Evolutionary conservation across 2,797 vertebrate species (phyloP).

Genomic region (Sternarchorhynchus goeldii): DNA sequence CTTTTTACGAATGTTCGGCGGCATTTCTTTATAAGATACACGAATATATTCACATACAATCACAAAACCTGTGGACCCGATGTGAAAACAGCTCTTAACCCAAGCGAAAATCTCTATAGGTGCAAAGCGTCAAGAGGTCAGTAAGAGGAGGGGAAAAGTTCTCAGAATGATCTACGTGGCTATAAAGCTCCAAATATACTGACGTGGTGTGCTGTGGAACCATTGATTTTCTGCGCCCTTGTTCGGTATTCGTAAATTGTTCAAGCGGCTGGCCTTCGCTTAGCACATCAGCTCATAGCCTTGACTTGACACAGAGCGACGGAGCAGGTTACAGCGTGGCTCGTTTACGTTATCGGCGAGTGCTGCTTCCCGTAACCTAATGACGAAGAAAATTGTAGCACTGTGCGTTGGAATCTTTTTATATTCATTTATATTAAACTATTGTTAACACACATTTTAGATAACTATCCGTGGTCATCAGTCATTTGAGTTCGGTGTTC

Average conservation of each 20-base stretch:
- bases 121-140: conserved; percentile 62
- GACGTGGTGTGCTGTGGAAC: conserved; percentile 59
- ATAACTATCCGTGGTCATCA: not conserved
- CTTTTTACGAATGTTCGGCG: not conserved
- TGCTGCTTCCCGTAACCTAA: conserved; percentile 5
- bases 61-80: not conserved
- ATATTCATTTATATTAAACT: no score
- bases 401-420: no score
- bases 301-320: conserved; percentile 44
- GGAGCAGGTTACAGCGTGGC: conserved; percentile 7
- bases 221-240: conserved; percentile 68
- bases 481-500: no score
- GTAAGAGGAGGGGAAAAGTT: conserved; percentile 63
- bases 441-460: not conserved
- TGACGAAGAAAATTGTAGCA: not conserved
- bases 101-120: conserved; percentile 1
- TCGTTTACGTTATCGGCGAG: conserved; percentile 35
- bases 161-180: conserved; percentile 69
- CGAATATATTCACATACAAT: not conserved
- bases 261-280: conserved; percentile 61
- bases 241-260: conserved; percentile 70
- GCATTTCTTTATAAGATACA: not conserved
- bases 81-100: not conserved
- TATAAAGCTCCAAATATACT: conserved; percentile 60
- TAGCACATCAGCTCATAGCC: conserved; percentile 58